Base-by-base conservation (phyloP, 2,113 vertebrate genomes). In the Melanerpes aurifrons region DNA sequence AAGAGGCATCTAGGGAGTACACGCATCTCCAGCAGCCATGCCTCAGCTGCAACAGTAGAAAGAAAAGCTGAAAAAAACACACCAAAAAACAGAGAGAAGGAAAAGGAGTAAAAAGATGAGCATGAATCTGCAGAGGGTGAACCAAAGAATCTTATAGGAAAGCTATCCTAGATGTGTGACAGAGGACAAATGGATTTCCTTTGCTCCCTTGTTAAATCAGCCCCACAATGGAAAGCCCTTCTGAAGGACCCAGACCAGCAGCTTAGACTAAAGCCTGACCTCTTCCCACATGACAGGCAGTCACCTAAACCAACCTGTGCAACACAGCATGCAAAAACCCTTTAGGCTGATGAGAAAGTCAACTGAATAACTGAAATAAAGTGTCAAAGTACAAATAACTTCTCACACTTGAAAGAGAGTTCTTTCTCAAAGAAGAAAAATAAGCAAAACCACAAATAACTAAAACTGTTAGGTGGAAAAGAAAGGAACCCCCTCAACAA, bases 101-200 rank as follows among this genome's bases (percentile, higher is more conserved):
- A 45, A 84, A 58, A 54, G 22, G 43, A 67, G n/a, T 4, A 24
- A 2, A 69, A 37, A 37, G 24, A 28, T 16, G 31, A 70, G 50
- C 35, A 35, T 45, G 40, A 16, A 50, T 10, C 61, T 37, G 54
- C 67, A 22, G 14, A 9, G 28, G 26, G n/a, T 2, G 37, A 82
- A 24, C 43, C 8, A 2, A 3, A 13, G n/a, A 9, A 28, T 48
- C 37, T 13, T n/a, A 2, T 0, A 10, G 37, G 28, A 72, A 82
- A 31, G n/a, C 66, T 9, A 9, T n/a, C 59, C 28, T 5, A 6
- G 2, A 8, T 0, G 1, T 7, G 19, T 3, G 43, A 21, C 10
- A 10, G 43, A 21, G 56, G 29, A 19, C 40, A 19, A 25, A 32
- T 0, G 5, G 21, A 28, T 24, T 26, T 17, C 56, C 62, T 58